Percentiles rank a stretch among this genome's conserved stretches.
Evolutionary conservation across 2,797 vertebrate genomes (phyloP).

Genomic region (Miichthys miiuy): DNA sequence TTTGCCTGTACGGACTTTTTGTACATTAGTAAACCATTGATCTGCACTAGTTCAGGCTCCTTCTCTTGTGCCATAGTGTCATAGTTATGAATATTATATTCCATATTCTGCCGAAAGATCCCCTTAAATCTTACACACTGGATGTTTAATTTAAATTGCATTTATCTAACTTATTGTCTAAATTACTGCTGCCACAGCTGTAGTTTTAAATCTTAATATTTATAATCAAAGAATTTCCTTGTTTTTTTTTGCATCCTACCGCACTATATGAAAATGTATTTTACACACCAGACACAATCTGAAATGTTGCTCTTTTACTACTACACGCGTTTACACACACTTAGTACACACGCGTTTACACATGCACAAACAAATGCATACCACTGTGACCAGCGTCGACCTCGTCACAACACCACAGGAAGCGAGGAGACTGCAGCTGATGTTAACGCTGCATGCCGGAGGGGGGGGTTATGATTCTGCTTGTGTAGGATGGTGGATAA

Average conservation of each 20-base stretch:
- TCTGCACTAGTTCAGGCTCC: too few species aligned
- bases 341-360: too few species aligned
- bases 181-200: too few species aligned
- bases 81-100: too few species aligned
- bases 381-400: background rate
- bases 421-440: constrained; percentile 24
- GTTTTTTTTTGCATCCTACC: background rate
- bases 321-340: background rate
- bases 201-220: too few species aligned
- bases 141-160: too few species aligned
- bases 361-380: constrained; percentile 3
- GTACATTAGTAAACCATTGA: too few species aligned
- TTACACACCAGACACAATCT: background rate
- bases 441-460: constrained; percentile 12
- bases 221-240: background rate
- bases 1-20: too few species aligned
- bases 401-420: constrained; percentile 8
- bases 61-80: too few species aligned
- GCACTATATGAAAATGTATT: background rate
- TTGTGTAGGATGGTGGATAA: constrained; percentile 53
- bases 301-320: background rate
- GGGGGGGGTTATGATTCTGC: constrained; percentile 19
- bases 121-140: too few species aligned
- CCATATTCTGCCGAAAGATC: too few species aligned
- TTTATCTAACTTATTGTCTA: too few species aligned